Conservation (phyloP, 2,797 vertebrate species). For the Chloroceryle inda region DNA sequence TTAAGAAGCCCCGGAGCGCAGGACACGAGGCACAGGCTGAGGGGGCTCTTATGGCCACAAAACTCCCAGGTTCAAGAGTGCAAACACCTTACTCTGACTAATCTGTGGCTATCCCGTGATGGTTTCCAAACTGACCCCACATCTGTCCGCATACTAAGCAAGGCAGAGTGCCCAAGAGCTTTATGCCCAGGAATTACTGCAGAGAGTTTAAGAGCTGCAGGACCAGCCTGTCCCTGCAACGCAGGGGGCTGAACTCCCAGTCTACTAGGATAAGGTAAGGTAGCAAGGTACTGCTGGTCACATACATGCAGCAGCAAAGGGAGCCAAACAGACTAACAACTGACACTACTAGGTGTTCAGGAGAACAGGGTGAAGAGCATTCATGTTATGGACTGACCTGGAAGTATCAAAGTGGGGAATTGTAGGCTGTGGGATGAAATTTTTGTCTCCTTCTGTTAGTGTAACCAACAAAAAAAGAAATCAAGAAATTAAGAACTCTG, state of each 20-base stretch:
- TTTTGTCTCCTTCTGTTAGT: neutral
- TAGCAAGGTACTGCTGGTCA: neutral
- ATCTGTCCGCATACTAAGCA: accelerated
- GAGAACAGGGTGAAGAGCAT: neutral
- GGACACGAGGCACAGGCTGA: neutral
- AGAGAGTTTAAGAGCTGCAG: neutral
- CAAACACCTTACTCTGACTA: neutral
- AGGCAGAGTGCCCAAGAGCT: neutral
- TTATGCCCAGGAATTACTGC: accelerated
- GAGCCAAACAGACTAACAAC: neutral
- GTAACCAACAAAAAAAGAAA: neutral
- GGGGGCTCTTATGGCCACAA: neutral
- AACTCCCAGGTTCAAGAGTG: accelerated
- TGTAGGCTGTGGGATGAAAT: neutral
- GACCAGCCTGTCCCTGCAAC: neutral
- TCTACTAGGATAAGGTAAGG: neutral
- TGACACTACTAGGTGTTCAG: accelerated
- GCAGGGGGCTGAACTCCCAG: neutral
- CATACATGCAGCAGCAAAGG: neutral
- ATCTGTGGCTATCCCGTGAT: neutral
- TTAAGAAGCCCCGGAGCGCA: neutral
- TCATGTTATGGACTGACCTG: accelerated
- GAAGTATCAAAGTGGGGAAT: neutral
- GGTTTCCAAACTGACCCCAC: neutral
- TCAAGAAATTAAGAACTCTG: neutral